Conservation (phyloP, 2,888 invertebrate genomes). For the Colostygia pectinataria region DNA sequence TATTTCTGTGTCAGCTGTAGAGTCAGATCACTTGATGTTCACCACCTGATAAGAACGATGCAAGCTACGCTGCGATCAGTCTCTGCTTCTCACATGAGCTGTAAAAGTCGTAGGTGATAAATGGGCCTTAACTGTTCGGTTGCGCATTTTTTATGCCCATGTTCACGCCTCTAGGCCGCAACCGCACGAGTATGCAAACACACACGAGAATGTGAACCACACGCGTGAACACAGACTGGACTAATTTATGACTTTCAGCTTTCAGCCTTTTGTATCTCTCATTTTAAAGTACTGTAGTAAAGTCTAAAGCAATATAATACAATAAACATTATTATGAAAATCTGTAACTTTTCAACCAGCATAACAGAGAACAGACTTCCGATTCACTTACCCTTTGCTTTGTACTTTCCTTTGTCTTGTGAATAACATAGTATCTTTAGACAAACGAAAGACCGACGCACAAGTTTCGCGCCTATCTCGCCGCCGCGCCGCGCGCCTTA, state of each 20-base stretch:
- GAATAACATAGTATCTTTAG: constrained; percentile 3
- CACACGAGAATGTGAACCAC: too few species aligned
- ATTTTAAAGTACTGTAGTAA: too few species aligned
- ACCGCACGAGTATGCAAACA: not conserved
- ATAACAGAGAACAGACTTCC: too few species aligned
- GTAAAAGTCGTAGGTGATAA: constrained; percentile 13
- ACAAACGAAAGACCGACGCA: not conserved
- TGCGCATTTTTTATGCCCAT: constrained; percentile 26
- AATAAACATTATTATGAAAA: too few species aligned
- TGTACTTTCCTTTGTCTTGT: constrained; percentile 5
- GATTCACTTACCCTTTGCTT: constrained; percentile 3
- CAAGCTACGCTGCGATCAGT: too few species aligned
- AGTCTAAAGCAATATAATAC: too few species aligned
- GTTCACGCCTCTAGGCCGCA: constrained; percentile 12
- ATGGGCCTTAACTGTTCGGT: constrained; percentile 10
- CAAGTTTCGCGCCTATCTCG: not conserved
- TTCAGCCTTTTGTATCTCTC: too few species aligned
- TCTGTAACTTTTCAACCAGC: too few species aligned
- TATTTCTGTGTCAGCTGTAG: too few species aligned
- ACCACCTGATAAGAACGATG: too few species aligned
- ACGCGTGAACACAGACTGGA: not conserved
- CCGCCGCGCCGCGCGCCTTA: not conserved
- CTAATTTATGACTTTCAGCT: constrained; percentile 3
- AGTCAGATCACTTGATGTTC: too few species aligned
- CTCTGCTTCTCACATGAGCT: too few species aligned